Evolutionary conservation across 2,888 invertebrate species (phyloP), one percentile per base, ranked within the genome.

Genomic region (Hydraecia micacea): DNA sequence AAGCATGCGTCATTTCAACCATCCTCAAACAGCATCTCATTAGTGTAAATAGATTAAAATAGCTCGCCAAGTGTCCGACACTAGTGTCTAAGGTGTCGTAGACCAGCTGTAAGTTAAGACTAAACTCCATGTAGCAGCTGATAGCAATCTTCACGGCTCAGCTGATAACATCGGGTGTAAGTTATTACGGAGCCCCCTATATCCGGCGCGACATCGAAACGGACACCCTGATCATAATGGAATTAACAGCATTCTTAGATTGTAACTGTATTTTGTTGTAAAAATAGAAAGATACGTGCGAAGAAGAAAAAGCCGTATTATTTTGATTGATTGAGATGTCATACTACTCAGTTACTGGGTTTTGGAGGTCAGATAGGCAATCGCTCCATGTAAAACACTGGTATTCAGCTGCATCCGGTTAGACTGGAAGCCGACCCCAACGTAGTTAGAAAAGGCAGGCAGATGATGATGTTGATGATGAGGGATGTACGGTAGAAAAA

Each of bases 141-240:
- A 87, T 87, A 82, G 84, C 72, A 68, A 87, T 87, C 87, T 87
- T 82, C 81, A 84, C 86, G 79, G 81, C 79, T 72, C 46, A 15
- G 58, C 49, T 52, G 87, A 87, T 87, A 87, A 81, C 79, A 87
- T 87, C 87, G 21, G 55, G 36, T 66, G 63, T 72, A 72, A 81
- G 69, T 86, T 87, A 81, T 80, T 80, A 77, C 49, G 0, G 76
- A 63, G 63, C 65, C 55, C 55, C 25, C 46, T 73, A 52, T 80
- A 87, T 81, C 81, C 49, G 76, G 39, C 55, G 42, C 15, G 49
- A 60, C 75, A 84, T 79, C 87, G 87, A 80, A 87, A 87, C 74
- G 67, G 81, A 87, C 68, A 84, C 77, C 80, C 52, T 39, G 80
- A 71, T 80, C 75, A 75, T 81, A 75, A 81, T 87, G 79, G 83